A percentile compares a stretch with the other conserved stretches of the same genome.
Evolutionary conservation across 2,797 vertebrate genomes (phyloP).

Genomic region (Geotrypetes seraphini): DNA sequence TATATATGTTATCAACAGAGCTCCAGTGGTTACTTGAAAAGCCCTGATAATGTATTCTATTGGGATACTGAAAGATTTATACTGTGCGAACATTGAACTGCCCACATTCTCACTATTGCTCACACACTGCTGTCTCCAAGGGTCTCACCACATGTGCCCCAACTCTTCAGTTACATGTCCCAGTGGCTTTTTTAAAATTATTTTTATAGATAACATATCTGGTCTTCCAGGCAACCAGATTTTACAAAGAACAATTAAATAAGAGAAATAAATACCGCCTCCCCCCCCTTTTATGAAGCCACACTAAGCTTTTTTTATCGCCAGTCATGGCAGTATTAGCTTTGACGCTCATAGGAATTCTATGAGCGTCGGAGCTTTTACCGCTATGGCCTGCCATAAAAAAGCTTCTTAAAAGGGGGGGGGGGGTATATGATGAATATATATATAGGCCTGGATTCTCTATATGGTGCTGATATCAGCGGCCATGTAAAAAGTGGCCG

Average conservation of each 20-base stretch:
- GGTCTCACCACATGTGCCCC: too few relatives aligned
- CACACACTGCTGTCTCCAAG: neutral
- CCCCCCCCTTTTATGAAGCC: too few relatives aligned
- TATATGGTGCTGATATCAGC: too few relatives aligned
- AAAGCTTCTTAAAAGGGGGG: too few relatives aligned
- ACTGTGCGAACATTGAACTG: neutral
- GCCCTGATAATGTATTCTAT: constrained; percentile 5
- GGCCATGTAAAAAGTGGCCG: too few relatives aligned
- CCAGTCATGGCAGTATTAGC: too few relatives aligned
- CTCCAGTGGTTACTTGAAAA: constrained; percentile 9
- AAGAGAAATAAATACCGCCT: constrained; percentile 19
- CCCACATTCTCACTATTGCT: constrained; percentile 8
- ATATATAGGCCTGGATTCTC: too few relatives aligned
- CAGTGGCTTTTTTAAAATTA: neutral
- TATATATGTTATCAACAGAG: constrained; percentile 32
- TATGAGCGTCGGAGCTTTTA: too few relatives aligned
- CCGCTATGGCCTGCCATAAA: too few relatives aligned
- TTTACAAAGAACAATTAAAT: constrained; percentile 8
- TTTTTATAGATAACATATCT: constrained; percentile 6
- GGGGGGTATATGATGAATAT: too few relatives aligned
- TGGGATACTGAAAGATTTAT: constrained; percentile 5
- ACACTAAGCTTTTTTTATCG: too few relatives aligned
- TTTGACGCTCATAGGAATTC: too few relatives aligned
- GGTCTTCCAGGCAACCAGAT: constrained; percentile 9
- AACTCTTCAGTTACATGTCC: constrained; percentile 14